These are phyloP conservation scores for Drosophila mercatorum DNA, from an alignment of 2,888 invertebrate species.

Conservation along the genomic window DNA sequence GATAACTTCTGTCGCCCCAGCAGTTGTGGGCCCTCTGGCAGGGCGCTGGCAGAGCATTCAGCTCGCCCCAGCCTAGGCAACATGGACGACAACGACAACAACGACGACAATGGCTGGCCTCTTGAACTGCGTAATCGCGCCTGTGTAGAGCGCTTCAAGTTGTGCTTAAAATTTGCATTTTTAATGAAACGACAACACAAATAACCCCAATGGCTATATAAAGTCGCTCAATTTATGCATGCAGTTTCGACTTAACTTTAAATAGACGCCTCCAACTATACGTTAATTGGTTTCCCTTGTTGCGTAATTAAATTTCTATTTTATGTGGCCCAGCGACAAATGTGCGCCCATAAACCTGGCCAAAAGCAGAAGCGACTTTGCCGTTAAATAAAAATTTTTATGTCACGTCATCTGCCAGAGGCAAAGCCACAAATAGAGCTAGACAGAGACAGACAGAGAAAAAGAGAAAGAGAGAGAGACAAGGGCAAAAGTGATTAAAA, in stretches of 20 bases:
- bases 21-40: conserved; percentile 32
- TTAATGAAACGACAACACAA: conserved; percentile 64
- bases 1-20: conserved; percentile 72
- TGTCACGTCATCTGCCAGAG: conserved; percentile 38
- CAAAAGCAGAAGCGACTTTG: conserved; percentile 12
- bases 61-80: background rate
- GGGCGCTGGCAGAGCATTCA: background rate
- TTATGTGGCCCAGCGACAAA: conserved; percentile 50
- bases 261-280: conserved; percentile 30
- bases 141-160: conserved; percentile 59
- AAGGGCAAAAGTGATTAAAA: conserved; percentile 55
- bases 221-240: conserved; percentile 37
- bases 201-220: conserved; percentile 37
- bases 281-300: conserved; percentile 47
- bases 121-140: conserved; percentile 76
- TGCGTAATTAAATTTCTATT: conserved; percentile 46
- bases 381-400: conserved; percentile 40
- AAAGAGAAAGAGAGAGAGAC: background rate
- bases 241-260: conserved; percentile 11
- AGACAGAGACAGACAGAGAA: no score
- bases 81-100: background rate
- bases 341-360: conserved; percentile 48
- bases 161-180: conserved; percentile 74
- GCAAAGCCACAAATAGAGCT: background rate
- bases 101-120: conserved; percentile 34